phyloP scores from a whole-genome alignment of 2,888 invertebrate species.

The Euzophera pinguis region DNA sequence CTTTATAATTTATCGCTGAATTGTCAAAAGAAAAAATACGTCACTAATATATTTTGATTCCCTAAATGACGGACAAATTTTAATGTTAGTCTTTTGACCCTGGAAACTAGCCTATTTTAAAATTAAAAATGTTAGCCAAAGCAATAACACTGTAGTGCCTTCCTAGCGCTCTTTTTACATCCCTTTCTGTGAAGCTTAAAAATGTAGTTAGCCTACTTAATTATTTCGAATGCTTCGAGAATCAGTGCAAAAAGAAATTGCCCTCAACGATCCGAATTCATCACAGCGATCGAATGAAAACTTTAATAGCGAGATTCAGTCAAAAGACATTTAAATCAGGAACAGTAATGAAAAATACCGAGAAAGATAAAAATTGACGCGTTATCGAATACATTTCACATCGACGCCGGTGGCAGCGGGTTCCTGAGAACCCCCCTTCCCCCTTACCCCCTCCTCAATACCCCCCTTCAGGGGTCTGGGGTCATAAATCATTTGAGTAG shows the following conservation, averaged over 20 bases:
- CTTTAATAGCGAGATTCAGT: not conserved
- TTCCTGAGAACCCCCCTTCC: slow-evolving; percentile 21
- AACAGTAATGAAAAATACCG: slow-evolving; percentile 20
- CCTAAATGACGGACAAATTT: too few species aligned
- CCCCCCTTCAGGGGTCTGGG: slow-evolving; percentile 29
- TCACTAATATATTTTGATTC: too few species aligned
- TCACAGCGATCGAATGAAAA: not conserved
- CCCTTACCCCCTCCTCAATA: slow-evolving; percentile 29
- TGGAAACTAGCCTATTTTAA: too few species aligned
- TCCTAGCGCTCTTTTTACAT: too few species aligned
- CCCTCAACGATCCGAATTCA: not conserved
- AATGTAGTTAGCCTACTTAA: too few species aligned
- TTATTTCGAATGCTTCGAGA: too few species aligned
- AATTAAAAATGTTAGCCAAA: too few species aligned
- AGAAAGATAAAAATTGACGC: slow-evolving; percentile 34
- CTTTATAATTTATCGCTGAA: too few species aligned
- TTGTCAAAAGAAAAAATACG: too few species aligned
- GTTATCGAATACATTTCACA: slow-evolving; percentile 26
- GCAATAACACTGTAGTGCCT: too few species aligned
- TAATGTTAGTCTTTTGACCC: too few species aligned
- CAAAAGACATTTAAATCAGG: slow-evolving; percentile 8
- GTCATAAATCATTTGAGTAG: slow-evolving; percentile 60
- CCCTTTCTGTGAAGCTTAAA: too few species aligned
- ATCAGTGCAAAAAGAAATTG: not conserved
- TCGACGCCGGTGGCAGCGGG: slow-evolving; percentile 30